Evolutionary conservation across 1,140 invertebrate species (phyloP).

Genomic region (Lordiphosa mommai): DNA sequence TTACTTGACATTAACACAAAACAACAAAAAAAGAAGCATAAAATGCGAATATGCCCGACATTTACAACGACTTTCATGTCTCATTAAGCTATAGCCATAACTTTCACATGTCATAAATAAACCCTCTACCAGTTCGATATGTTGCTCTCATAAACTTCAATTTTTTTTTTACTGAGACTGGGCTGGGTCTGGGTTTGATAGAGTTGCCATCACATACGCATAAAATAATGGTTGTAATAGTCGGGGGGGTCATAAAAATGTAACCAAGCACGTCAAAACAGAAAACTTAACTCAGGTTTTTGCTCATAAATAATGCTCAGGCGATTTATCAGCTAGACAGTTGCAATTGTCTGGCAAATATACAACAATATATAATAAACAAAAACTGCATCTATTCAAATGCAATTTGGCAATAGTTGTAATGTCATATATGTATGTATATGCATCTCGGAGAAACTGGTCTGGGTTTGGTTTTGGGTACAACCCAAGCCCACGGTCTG

Average conservation of each 20-base stretch:
- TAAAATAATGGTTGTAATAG: conserved; percentile 52
- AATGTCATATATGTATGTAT: background rate
- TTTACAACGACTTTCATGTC: no score
- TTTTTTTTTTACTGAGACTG: conserved; percentile 11
- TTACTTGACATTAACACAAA: no score
- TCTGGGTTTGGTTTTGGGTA: conserved; percentile 15
- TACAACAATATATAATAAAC: background rate
- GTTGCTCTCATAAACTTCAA: conserved; percentile 28
- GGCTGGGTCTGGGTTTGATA: background rate
- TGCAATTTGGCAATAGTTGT: conserved; percentile 43
- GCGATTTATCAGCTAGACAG: conserved; percentile 58
- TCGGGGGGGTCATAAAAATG: conserved; percentile 7
- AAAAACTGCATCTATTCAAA: conserved; percentile 19
- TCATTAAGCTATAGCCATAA: background rate
- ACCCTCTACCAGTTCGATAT: background rate
- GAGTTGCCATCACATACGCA: conserved; percentile 43
- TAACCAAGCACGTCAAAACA: background rate
- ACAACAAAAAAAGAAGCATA: no score
- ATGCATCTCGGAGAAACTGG: conserved; percentile 26
- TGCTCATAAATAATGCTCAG: conserved; percentile 48
- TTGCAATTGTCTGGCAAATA: conserved; percentile 22
- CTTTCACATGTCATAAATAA: conserved; percentile 2
- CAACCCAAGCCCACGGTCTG: conserved; percentile 35
- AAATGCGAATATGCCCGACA: no score
- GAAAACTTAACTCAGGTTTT: conserved; percentile 4